A percentile compares a stretch with the other conserved stretches of the same genome.
Evolutionary conservation across 2,888 invertebrate species (phyloP).

Genomic region (Cataglyphis rosenhaueri): DNA sequence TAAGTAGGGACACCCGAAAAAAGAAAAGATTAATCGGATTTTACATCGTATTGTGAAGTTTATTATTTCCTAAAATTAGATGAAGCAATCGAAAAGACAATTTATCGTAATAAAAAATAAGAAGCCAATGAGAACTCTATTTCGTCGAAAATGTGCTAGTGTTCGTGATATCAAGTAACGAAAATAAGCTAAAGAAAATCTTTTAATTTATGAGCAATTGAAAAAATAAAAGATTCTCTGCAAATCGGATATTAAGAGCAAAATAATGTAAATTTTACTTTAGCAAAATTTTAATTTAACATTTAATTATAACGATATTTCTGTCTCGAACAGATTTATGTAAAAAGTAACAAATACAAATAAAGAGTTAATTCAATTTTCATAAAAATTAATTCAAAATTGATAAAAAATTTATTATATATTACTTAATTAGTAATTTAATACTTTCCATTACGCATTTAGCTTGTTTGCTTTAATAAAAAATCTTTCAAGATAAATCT

Average conservation of each 20-base stretch:
- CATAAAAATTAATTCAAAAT: not conserved
- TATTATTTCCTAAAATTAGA: not conserved
- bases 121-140: not conserved
- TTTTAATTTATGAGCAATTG: not conserved
- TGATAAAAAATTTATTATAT: not conserved
- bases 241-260: not conserved
- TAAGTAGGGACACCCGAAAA: not conserved
- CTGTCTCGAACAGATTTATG: not conserved
- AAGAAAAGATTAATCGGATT: slow-evolving; percentile 15
- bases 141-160: not conserved
- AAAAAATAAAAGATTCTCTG: not conserved
- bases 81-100: not conserved
- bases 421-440: not conserved
- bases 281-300: not conserved
- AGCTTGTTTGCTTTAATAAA: not conserved
- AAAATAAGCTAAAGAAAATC: not conserved
- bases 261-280: slow-evolving; percentile 10
- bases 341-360: not conserved
- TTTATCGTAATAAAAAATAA: not conserved
- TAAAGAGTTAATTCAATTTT: not conserved
- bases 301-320: not conserved
- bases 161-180: not conserved
- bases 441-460: not conserved
- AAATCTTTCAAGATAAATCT: not conserved
- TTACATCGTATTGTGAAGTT: slow-evolving; percentile 9